Evolutionary conservation across 2,797 vertebrate species (phyloP), one percentile per base, ranked within the genome.

Genomic region (Liparis tanakae): DNA sequence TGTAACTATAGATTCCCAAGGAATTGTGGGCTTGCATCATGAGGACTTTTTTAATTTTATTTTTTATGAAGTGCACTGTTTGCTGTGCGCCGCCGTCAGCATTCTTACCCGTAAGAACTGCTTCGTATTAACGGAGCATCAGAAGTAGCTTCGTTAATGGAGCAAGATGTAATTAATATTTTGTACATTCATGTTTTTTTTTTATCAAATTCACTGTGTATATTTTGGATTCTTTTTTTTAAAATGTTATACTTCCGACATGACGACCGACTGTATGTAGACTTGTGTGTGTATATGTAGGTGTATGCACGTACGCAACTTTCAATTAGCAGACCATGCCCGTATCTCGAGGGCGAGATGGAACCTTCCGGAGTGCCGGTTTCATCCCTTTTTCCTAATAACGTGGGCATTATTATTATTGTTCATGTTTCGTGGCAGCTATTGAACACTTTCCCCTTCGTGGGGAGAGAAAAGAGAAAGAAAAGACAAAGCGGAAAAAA

Each of bases 61-160:
- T 30, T 30, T 30, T 85, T 89, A 94, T 91, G 93, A 93, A 95
- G 94, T 95, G 95, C 95, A 97, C 96, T 96, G 95, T 96, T 94
- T 94, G 95, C 94, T 93, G 96, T 93, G 96, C 96, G 94, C 94
- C 88, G 87, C 86, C 91, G 85, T 91, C 94, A 92, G 94, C 94
- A 90, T 93, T 89, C 88, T 89, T 70, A 82, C 73, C 80, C 25
- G 2, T 89, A 89, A 85, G 78, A 91, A 90, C 88, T 70, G 97
- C 98, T 99, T 97, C 97, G 94, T 97, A 98, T 88, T 97, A 98
- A 76, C 96, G 98, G 97, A 99, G 98, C 96, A 92, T 89, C 64
- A 72, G 81, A 88, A 89, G 95, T 95, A 95, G 98, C 97, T 99
- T 98, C 97, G 94, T 97, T 96, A 30, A 97, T 95, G 98, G 97